These are phyloP conservation scores for Ceriagrion tenellum DNA, from an alignment of 2,888 invertebrate genomes.

Conservation along the genomic window DNA sequence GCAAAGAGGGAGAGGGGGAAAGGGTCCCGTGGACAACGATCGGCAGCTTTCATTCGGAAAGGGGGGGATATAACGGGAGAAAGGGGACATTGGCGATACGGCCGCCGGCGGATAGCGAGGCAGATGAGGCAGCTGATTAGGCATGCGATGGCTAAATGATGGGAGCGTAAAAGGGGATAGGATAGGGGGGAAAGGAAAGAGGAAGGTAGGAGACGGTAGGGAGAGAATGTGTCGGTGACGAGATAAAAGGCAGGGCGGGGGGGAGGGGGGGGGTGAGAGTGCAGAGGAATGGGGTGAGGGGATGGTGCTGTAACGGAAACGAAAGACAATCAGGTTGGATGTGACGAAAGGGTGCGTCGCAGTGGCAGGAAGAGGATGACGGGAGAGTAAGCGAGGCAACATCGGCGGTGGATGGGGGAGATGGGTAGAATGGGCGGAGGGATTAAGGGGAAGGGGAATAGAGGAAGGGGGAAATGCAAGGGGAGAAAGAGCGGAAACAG, in stretches of 20 bases:
- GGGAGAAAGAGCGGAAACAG: no score
- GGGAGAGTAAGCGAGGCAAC: background rate
- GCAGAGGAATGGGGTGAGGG: background rate
- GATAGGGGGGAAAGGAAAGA: background rate
- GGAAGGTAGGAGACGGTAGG: background rate
- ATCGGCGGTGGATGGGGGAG: background rate
- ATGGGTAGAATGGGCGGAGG: background rate
- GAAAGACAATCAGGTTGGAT: slow-evolving; percentile 22
- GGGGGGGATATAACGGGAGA: background rate
- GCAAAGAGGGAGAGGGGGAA: background rate
- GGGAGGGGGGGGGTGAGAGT: background rate
- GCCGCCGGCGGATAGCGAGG: background rate
- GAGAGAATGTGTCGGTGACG: background rate
- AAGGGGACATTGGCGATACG: background rate
- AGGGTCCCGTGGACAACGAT: background rate
- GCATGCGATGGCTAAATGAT: background rate
- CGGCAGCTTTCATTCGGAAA: background rate
- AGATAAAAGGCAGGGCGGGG: background rate
- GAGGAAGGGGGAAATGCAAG: background rate
- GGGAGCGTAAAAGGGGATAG: background rate
- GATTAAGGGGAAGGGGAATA: background rate
- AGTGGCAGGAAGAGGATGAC: background rate
- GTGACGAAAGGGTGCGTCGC: background rate
- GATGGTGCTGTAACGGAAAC: background rate
- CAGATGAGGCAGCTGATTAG: slow-evolving; percentile 25